Evolutionary conservation across 2,888 invertebrate species (phyloP), one percentile per base, ranked within the genome.

Genomic region (Flexamia atlantica): DNA sequence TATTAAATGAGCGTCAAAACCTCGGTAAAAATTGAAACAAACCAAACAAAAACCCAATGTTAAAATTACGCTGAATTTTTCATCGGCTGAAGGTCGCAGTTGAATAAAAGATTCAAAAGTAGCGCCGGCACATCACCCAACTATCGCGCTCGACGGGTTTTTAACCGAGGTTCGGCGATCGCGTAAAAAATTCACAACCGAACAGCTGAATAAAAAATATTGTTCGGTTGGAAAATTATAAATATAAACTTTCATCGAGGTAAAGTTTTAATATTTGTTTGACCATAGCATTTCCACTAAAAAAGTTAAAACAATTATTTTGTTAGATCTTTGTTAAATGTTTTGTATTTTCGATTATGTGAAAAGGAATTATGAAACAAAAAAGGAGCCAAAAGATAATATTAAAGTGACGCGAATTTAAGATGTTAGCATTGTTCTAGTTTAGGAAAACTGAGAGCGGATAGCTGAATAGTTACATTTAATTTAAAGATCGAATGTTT

Each of bases 31-130:
- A 79, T 53, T 79, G 25, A 79, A 79, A 57, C 79, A 79, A 79
- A 79, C 79, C 79, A 32, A 79, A 79, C 79, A 79, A 79, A 79
- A 79, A 79, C 23, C 79, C 57, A 79, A 50, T 32, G 36, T 79
- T 57, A 79, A 79, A 79, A 79, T 57, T 79, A 36, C 53, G 2
- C 57, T 79, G 79, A 79, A 57, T 79, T 53, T 79, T 36, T 79
- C 57, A 50, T 53, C 36, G 79, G 53, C 57, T 36, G 79, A 79
- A 57, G 79, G 79, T 57, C 79, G 57, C 79, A 46, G 79, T 28
- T 79, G 50, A 30, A 79, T 79, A 53, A 79, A 79, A 79, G 57
- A 79, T 79, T 53, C 57, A 79, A 7, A 12, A 40, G 72, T 72
- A 23, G 32, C 36, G 72, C 68, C 4, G 68, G 36, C 12, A 14